These are phyloP conservation scores for Ashinkailepas kermadecensis DNA, from an alignment of 2,888 invertebrate species.

Conservation along the genomic window DNA sequence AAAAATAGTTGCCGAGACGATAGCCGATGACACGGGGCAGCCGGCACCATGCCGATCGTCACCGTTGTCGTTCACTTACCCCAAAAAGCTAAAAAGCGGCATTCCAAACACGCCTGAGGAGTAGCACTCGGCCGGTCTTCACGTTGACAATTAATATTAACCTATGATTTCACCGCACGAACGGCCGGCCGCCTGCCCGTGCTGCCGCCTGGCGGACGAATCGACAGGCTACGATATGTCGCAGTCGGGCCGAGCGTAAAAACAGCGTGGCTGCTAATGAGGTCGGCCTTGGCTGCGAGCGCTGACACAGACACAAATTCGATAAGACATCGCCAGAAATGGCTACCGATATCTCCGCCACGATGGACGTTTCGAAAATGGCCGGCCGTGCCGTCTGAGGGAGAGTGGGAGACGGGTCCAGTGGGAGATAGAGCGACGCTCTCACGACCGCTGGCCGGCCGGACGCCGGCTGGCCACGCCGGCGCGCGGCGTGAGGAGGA, in stretches of 20 bases:
- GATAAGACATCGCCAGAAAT: slow-evolving; percentile 12
- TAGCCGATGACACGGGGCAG: too few relatives aligned
- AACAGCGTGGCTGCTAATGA: neutral
- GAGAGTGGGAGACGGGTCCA: neutral
- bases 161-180: neutral
- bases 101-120: neutral
- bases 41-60: too few relatives aligned
- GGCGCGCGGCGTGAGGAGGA: too few relatives aligned
- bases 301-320: neutral
- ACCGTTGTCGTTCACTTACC: neutral
- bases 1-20: neutral
- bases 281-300: neutral
- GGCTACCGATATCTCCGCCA: neutral
- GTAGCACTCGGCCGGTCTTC: neutral
- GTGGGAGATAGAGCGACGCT: neutral
- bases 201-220: neutral
- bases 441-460: neutral
- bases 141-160: slow-evolving; percentile 7
- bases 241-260: neutral
- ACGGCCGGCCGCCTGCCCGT: neutral
- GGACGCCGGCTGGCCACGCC: neutral
- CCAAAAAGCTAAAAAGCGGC: slow-evolving; percentile 6
- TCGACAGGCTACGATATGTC: neutral
- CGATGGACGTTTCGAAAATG: neutral
- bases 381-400: neutral